A percentile compares a stretch with the other conserved stretches of the same genome.
phyloP scores from a whole-genome alignment of 2,797 vertebrate genomes.

The Phrynocephalus vlangalii region DNA sequence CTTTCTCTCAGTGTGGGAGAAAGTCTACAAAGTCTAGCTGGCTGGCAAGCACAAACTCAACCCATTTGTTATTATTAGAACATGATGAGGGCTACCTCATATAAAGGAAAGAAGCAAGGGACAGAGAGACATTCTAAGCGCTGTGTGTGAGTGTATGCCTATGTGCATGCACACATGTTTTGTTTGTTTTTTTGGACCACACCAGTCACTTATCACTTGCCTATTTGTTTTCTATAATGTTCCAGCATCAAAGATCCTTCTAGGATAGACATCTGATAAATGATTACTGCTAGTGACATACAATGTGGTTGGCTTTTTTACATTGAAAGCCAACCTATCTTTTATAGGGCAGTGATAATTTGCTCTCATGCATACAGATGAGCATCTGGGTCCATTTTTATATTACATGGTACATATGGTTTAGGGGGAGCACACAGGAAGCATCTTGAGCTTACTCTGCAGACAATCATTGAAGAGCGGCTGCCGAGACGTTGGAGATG shows the following conservation, averaged over 20 bases:
- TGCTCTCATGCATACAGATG: neutral
- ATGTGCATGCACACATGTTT: too few species aligned
- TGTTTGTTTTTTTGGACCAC: neutral
- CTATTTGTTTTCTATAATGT: neutral
- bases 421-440: neutral
- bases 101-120: neutral
- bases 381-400: neutral
- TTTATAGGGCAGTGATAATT: neutral
- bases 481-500: neutral
- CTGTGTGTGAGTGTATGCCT: neutral
- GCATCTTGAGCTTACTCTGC: neutral
- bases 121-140: neutral
- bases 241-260: neutral
- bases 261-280: neutral
- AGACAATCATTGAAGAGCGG: neutral
- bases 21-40: slow-evolving; percentile 53
- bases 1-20: slow-evolving; percentile 65
- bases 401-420: neutral
- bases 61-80: slow-evolving; percentile 53
- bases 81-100: neutral
- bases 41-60: slow-evolving; percentile 67
- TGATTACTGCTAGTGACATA: neutral
- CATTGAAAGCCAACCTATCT: neutral
- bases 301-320: neutral
- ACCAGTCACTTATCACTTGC: neutral